phyloP scores from a whole-genome alignment of 1,140 invertebrate genomes.

The Diabrotica virgifera region DNA sequence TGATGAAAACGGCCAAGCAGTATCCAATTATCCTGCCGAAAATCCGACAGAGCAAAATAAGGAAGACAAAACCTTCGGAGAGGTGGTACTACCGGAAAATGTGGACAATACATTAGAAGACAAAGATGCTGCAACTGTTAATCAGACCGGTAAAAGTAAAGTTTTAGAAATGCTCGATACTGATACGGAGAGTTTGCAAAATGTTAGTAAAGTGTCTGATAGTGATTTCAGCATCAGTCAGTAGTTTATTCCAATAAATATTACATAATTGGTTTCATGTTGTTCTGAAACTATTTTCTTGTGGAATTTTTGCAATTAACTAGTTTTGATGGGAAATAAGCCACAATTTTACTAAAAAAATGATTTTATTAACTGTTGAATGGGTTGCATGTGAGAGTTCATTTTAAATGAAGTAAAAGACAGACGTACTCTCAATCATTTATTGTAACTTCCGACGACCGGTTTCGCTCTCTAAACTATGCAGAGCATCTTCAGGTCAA shows the following conservation, averaged over 20 bases:
- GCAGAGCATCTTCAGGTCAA: no score
- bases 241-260: not conserved
- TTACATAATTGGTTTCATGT: no score
- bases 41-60: not conserved
- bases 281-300: no score
- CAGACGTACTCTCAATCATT: no score
- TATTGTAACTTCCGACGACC: no score
- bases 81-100: not conserved
- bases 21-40: not conserved
- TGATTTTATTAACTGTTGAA: no score
- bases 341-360: no score
- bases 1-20: not conserved
- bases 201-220: constrained; percentile 10
- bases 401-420: no score
- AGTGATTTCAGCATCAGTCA: constrained; percentile 8
- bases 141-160: constrained; percentile 6
- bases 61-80: not conserved
- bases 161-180: constrained; percentile 33
- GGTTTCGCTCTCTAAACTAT: no score
- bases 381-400: no score
- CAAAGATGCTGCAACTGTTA: not conserved
- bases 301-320: no score
- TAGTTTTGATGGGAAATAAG: no score
- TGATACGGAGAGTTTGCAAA: constrained; percentile 31
- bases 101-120: not conserved